Evolutionary conservation across 2,888 invertebrate genomes (phyloP).

Genomic region (Andrena trimmerana): DNA sequence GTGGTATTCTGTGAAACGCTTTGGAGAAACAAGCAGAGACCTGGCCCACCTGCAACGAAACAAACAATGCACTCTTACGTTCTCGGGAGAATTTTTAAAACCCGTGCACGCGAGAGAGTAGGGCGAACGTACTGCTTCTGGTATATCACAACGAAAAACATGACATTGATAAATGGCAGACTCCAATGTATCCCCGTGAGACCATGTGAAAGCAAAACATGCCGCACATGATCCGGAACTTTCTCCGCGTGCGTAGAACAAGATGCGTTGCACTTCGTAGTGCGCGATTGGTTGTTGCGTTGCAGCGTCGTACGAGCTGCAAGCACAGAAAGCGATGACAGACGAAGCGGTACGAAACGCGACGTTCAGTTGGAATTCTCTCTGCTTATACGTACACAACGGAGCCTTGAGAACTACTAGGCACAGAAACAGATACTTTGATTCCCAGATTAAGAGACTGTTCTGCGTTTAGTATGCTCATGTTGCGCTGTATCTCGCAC

Average conservation of each 20-base stretch:
- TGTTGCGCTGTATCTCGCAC: constrained; percentile 96
- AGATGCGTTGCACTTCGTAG: constrained; percentile 96
- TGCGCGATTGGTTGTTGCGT: constrained; percentile 92
- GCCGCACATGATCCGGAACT: constrained; percentile 93
- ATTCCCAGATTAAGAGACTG: constrained; percentile 91
- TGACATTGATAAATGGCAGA: constrained; percentile 98
- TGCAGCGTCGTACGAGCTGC: constrained; percentile 93
- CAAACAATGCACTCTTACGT: neutral
- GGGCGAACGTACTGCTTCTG: constrained; percentile 92
- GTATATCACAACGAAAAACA: constrained; percentile 97
- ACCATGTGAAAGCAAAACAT: constrained; percentile 99
- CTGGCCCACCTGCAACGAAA: constrained; percentile 85
- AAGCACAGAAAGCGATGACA: constrained; percentile 41
- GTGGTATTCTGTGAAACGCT: constrained; percentile 95
- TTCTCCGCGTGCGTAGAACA: constrained; percentile 97
- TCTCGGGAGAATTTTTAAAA: neutral
- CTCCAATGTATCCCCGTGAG: constrained; percentile 95
- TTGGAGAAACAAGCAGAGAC: constrained; percentile 93
- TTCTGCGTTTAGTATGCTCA: constrained; percentile 95
- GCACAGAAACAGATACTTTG: constrained; percentile 96
- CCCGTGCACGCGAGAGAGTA: neutral
- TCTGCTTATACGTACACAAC: constrained; percentile 91
- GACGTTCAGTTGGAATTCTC: neutral
- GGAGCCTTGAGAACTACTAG: constrained; percentile 95
- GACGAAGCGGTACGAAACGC: neutral